These are phyloP conservation scores for Beroe ovata DNA, from an alignment of 37 sponge, comb jelly and placozoan species.

Conservation along the genomic window DNA sequence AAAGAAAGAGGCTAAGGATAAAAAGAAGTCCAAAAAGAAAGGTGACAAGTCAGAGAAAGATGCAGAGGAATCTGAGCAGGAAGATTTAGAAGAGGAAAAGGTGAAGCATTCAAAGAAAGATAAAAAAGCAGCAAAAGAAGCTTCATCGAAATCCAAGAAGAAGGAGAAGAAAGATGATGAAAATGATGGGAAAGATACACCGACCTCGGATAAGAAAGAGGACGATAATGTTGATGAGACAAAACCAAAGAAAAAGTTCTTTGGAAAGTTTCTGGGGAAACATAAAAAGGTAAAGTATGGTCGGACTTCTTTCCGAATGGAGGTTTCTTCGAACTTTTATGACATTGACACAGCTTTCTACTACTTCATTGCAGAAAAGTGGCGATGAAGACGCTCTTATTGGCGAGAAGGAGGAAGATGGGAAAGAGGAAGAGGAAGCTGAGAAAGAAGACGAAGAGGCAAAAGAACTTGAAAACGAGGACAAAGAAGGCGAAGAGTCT, in stretches of 20 bases:
- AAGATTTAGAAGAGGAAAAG: not conserved
- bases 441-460: not conserved
- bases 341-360: too few relatives aligned
- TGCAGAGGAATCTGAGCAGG: not conserved
- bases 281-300: too few relatives aligned
- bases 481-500: not conserved
- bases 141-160: not conserved
- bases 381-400: not conserved
- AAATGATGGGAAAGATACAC: not conserved
- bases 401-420: not conserved
- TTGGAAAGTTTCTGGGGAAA: not conserved
- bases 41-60: not conserved
- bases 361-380: too few relatives aligned
- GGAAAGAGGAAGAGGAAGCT: not conserved
- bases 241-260: slow-evolving; percentile 10
- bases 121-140: not conserved
- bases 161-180: not conserved
- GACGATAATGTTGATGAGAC: not conserved
- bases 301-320: too few relatives aligned
- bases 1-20: not conserved
- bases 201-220: not conserved
- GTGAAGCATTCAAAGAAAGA: not conserved
- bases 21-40: not conserved
- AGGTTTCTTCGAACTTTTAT: too few relatives aligned
- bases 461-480: slow-evolving; percentile 33